phyloP scores from a whole-genome alignment of 2,113 vertebrate genomes.

The Prietella phreatophila region DNA sequence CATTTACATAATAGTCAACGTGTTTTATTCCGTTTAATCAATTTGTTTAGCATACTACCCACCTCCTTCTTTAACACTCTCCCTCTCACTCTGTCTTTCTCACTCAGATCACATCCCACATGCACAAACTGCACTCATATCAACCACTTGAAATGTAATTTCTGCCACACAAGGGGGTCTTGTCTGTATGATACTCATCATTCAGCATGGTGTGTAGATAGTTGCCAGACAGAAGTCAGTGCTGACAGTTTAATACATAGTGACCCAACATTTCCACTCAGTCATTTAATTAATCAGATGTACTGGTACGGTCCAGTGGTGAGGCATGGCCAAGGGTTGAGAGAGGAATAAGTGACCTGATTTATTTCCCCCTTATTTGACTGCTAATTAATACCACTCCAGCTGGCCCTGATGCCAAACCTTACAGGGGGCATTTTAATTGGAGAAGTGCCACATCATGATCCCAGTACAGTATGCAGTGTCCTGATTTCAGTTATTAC shows the following conservation, averaged over 20 bases:
- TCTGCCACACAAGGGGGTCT: background rate
- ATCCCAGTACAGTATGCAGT: background rate
- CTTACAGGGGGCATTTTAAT: conserved; percentile 37
- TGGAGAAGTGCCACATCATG: conserved; percentile 23
- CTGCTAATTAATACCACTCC: conserved; percentile 49
- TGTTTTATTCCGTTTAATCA: background rate
- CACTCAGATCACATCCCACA: conserved; percentile 4
- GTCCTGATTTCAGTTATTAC: conserved; percentile 27
- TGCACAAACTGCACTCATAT: conserved; percentile 22
- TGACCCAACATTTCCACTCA: conserved; percentile 47
- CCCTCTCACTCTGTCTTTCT: background rate
- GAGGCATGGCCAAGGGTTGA: conserved; percentile 7
- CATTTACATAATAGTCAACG: background rate
- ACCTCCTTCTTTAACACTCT: background rate
- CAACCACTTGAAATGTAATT: conserved; percentile 40
- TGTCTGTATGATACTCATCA: conserved; percentile 30
- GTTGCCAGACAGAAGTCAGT: conserved; percentile 41
- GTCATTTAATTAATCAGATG: conserved; percentile 49
- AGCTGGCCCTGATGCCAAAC: conserved; percentile 26
- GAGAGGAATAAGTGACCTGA: conserved; percentile 44
- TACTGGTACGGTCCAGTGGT: conserved; percentile 23
- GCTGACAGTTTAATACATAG: conserved; percentile 54
- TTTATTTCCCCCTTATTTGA: conserved; percentile 51
- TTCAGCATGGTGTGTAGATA: conserved; percentile 32
- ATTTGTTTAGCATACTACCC: background rate